Base-by-base conservation (phyloP, 2,888 invertebrate species). In the Liodrosophila aerea region DNA sequence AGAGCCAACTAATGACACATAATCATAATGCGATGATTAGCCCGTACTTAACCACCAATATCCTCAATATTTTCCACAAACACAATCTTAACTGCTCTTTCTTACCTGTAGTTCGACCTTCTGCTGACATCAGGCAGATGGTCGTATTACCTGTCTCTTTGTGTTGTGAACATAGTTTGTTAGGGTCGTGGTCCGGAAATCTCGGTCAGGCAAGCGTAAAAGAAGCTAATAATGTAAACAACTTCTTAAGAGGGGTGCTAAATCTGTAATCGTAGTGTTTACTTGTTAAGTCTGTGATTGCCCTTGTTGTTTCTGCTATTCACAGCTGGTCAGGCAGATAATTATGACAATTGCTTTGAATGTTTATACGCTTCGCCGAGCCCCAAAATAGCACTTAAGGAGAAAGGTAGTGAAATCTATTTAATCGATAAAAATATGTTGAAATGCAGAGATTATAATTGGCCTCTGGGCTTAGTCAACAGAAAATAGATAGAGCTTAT, bases 141-240 rank as follows among this genome's bases (percentile, higher is more conserved):
- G 31, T 59, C 51, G 47, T 60, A 54, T 22, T 5, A 5, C 22
- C 22, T 2, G 22, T 22, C 3, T 2, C 22, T 22, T 5, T 5
- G 22, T 22, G 22, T 22, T 22, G 22, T 22, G 22, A 22, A 22
- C 22, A 22, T 22, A 22, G 22, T 22, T 22, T 22, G 22, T 22
- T 22, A 30, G 11, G 36, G 61, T 49, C 41, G 67, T 52, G 41
- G 34, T 33, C 37, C 22, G 56, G 31, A 58, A 76, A 81, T 84
- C 82, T 74, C 68, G 41, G 50, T 46, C 56, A 50, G 59, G 68
- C 75, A 65, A 74, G 67, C 76, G 61, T 72, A 57, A 76, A 67
- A 64, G 59, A 44, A 72, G 82, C 82, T 78, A 84, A 78, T 78
- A 78, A 78, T 78, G 82, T 77, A 78, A 78, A 78, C 85, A 78